These are phyloP conservation scores for Poecilia latipinna DNA, from an alignment of 2,113 vertebrate genomes.

Conservation along the genomic window DNA sequence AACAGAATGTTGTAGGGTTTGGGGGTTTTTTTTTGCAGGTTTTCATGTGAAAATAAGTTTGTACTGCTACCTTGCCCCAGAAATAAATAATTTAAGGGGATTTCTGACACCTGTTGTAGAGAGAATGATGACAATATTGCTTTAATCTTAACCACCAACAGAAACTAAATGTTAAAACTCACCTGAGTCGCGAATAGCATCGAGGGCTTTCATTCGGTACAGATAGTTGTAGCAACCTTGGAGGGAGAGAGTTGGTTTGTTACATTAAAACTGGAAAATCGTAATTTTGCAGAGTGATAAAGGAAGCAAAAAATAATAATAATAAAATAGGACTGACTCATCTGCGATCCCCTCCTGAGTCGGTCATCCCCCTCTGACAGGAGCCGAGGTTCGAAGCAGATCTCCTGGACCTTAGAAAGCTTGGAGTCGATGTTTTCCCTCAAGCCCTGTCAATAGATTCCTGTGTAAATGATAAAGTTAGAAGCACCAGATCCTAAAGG, in stretches of 20 bases:
- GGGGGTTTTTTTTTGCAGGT: neutral
- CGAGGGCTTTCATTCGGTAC: slow-evolving; percentile 95
- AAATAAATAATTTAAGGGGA: neutral
- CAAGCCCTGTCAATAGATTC: slow-evolving; percentile 80
- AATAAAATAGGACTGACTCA: slow-evolving; percentile 70
- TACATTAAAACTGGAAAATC: neutral
- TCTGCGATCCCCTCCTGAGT: slow-evolving; percentile 79
- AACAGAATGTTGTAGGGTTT: too few relatives aligned
- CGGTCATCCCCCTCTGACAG: slow-evolving; percentile 85
- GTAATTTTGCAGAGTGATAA: neutral
- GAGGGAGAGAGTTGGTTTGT: slow-evolving; percentile 7
- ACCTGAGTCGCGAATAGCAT: slow-evolving; percentile 91
- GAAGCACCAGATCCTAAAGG: neutral
- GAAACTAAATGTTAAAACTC: slow-evolving; percentile 34
- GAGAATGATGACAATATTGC: neutral
- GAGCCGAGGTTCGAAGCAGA: slow-evolving; percentile 90
- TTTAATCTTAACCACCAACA: neutral
- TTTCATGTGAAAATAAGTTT: neutral
- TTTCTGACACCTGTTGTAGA: neutral
- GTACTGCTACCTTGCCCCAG: neutral
- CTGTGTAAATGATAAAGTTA: neutral
- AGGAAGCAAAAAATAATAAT: neutral
- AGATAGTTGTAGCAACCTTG: slow-evolving; percentile 93
- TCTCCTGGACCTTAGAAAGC: slow-evolving; percentile 90
- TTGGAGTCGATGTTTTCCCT: slow-evolving; percentile 91